These are phyloP conservation scores for Acronicta aceris DNA, from an alignment of 2,888 invertebrate genomes.

Conservation along the genomic window DNA sequence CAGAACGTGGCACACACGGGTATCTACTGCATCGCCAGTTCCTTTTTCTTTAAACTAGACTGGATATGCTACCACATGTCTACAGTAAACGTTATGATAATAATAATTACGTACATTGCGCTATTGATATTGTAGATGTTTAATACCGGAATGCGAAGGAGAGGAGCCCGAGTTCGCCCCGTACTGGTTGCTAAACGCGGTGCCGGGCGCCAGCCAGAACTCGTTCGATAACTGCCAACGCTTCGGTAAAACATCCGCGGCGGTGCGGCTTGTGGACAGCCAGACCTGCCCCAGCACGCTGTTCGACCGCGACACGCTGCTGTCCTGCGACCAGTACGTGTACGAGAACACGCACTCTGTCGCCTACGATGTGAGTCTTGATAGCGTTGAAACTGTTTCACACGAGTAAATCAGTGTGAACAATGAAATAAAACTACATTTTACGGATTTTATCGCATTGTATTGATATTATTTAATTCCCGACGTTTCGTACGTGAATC, in stretches of 20 bases:
- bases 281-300: conserved; percentile 67
- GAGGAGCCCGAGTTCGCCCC: conserved; percentile 68
- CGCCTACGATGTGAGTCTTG: conserved; percentile 75
- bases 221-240: conserved; percentile 82
- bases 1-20: too few relatives aligned
- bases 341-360: conserved; percentile 73
- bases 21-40: too few relatives aligned
- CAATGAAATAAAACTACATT: too few relatives aligned
- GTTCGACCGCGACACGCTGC: conserved; percentile 61
- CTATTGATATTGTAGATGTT: conserved; percentile 68
- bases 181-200: conserved; percentile 81
- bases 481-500: too few relatives aligned
- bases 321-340: conserved; percentile 67
- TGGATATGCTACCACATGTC: too few relatives aligned
- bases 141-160: conserved; percentile 71
- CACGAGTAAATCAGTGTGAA: neutral
- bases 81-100: too few relatives aligned
- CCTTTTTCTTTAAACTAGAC: conserved; percentile 64
- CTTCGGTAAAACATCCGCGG: conserved; percentile 59
- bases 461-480: too few relatives aligned
- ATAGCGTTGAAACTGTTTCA: neutral
- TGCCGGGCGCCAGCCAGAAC: conserved; percentile 69
- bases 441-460: too few relatives aligned
- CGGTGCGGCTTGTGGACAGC: conserved; percentile 12
- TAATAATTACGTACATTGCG: conserved; percentile 75